Evolutionary conservation across 1,140 invertebrate genomes (phyloP).

Genomic region (Eupristina koningsbergeri): DNA sequence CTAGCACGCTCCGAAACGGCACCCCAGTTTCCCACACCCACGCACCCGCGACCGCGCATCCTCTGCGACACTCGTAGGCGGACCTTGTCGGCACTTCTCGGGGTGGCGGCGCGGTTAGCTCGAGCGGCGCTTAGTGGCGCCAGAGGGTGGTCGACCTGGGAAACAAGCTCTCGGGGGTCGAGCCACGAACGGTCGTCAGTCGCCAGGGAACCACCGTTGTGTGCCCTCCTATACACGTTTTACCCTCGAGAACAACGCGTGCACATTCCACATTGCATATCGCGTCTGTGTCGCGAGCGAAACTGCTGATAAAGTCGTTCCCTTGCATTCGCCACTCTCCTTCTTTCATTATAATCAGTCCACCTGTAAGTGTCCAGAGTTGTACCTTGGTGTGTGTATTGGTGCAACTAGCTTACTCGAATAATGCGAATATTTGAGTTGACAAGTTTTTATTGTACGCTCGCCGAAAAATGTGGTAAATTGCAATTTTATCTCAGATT

Average conservation of each 20-base stretch:
- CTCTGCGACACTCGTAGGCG: constrained; percentile 3
- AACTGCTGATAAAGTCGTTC: not conserved
- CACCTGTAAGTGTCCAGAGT: too few species aligned
- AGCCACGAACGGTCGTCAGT: constrained; percentile 52
- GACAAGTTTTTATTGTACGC: not conserved
- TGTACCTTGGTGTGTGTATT: not conserved
- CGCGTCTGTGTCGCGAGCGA: too few species aligned
- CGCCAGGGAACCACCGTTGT: constrained; percentile 51
- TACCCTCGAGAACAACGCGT: constrained; percentile 57
- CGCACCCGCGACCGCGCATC: constrained; percentile 50
- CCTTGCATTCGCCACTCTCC: not conserved
- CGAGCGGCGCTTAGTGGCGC: constrained; percentile 23
- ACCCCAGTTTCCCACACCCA: not conserved
- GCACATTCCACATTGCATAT: constrained; percentile 43
- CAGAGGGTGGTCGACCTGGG: constrained; percentile 55
- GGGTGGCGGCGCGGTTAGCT: constrained; percentile 3
- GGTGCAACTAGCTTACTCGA: not conserved
- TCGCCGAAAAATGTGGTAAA: not conserved
- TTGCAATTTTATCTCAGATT: not conserved
- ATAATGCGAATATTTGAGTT: not conserved
- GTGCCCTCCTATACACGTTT: constrained; percentile 48
- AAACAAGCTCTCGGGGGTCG: constrained; percentile 63
- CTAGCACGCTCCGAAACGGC: constrained; percentile 26
- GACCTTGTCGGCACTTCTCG: not conserved
- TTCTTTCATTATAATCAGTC: not conserved